A percentile compares a stretch with the other conserved stretches of the same genome.
Evolutionary conservation across 2,888 invertebrate species (phyloP).

Genomic region (Synergus itoensis): DNA sequence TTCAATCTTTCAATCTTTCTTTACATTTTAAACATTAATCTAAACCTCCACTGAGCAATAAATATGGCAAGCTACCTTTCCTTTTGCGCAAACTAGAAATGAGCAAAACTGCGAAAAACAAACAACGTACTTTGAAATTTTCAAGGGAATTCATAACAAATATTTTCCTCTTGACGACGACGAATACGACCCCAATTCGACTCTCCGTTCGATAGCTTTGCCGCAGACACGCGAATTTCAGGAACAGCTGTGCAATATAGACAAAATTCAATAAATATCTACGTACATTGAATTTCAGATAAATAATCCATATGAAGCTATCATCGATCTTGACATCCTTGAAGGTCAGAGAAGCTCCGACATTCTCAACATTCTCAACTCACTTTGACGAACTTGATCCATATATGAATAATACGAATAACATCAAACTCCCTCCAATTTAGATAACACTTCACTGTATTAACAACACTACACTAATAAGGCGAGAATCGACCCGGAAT

Average conservation of each 20-base stretch:
- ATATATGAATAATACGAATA: background rate
- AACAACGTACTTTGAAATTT: background rate
- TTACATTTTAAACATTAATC: background rate
- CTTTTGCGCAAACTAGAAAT: background rate
- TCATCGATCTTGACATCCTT: conserved; percentile 1
- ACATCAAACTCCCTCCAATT: background rate
- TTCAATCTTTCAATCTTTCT: no score
- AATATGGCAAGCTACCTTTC: background rate
- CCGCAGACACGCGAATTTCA: conserved; percentile 46
- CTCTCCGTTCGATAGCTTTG: conserved; percentile 50
- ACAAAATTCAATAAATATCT: background rate
- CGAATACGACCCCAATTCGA: conserved; percentile 49
- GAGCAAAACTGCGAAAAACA: background rate
- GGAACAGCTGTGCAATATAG: conserved; percentile 29
- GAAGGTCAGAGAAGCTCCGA: background rate
- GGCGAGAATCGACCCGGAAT: background rate
- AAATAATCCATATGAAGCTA: background rate
- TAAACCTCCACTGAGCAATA: background rate
- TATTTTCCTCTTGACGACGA: conserved; percentile 44
- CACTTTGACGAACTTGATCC: background rate
- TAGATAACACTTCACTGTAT: background rate
- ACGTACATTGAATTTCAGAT: conserved; percentile 30
- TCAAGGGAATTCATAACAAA: conserved; percentile 4
- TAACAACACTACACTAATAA: background rate
- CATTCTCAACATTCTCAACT: background rate